Conservation (phyloP, 2,888 invertebrate species). For the Agrilus biguttatus region DNA sequence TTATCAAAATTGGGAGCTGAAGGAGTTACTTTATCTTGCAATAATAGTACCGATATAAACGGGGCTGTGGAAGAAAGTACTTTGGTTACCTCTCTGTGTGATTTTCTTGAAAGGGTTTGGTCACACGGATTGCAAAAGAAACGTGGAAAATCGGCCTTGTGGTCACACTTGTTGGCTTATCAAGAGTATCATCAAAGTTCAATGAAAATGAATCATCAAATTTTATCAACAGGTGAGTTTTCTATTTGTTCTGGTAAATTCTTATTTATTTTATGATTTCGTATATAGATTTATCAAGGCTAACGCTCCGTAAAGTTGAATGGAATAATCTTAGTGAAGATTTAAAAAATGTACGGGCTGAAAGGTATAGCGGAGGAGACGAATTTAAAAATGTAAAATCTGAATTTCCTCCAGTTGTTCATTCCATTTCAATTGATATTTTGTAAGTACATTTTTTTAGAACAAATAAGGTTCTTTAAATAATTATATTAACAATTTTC, state of each 20-base stretch:
- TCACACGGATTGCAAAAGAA: conserved; percentile 92
- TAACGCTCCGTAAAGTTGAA: conserved; percentile 25
- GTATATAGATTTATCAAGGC: conserved; percentile 22
- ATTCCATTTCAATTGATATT: conserved; percentile 79
- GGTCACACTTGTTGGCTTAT: conserved; percentile 87
- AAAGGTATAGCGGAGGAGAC: conserved; percentile 17
- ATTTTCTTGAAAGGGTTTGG: conserved; percentile 93
- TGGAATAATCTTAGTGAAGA: conserved; percentile 22
- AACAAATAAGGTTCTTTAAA: not conserved
- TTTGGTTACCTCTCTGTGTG: conserved; percentile 93
- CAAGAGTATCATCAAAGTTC: conserved; percentile 42
- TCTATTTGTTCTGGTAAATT: conserved; percentile 1
- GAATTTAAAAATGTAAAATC: conserved; percentile 21
- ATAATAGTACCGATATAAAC: conserved; percentile 57
- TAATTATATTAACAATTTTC: too few species aligned
- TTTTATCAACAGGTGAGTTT: conserved; percentile 34
- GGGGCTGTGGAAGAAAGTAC: conserved; percentile 89
- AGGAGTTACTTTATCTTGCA: conserved; percentile 78
- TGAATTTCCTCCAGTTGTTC: conserved; percentile 56
- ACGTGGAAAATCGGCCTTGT: conserved; percentile 92
- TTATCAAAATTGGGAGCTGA: conserved; percentile 98
- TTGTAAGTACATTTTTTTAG: conserved; percentile 38
- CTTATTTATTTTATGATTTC: conserved; percentile 1
- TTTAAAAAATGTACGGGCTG: conserved; percentile 10
- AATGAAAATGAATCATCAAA: conserved; percentile 12